A percentile compares a stretch with the other conserved stretches of the same genome.
These are phyloP conservation scores for Altica lythri DNA, from an alignment of 2,888 invertebrate species.

Conservation along the genomic window DNA sequence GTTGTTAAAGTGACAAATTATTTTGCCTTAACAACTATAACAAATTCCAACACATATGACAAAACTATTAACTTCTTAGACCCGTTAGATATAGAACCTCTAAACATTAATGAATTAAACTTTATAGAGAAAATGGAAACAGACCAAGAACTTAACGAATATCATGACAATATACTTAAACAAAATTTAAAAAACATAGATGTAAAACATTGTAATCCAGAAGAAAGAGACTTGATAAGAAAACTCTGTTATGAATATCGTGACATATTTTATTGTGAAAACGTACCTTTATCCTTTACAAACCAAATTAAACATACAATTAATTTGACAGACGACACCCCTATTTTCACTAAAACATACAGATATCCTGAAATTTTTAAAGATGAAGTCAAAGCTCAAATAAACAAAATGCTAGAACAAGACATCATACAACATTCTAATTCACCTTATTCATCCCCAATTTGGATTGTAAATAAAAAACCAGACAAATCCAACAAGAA, in stretches of 20 bases:
- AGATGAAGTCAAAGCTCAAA: slow-evolving; percentile 36
- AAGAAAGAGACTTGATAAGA: no score
- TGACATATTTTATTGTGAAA: slow-evolving; percentile 31
- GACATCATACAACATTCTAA: slow-evolving; percentile 30
- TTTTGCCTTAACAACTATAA: background rate
- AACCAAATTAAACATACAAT: slow-evolving; percentile 39
- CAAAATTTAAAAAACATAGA: no score
- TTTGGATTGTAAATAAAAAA: slow-evolving; percentile 38
- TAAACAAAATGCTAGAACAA: slow-evolving; percentile 31
- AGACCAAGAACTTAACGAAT: background rate
- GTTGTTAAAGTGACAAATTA: background rate
- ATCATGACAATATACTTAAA: background rate
- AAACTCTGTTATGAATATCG: no score
- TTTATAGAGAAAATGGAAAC: slow-evolving; percentile 2
- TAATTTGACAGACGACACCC: slow-evolving; percentile 25
- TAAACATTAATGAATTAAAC: background rate
- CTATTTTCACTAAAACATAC: slow-evolving; percentile 37
- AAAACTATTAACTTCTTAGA: background rate
- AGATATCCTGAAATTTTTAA: slow-evolving; percentile 41
- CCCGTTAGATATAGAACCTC: background rate
- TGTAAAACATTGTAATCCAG: no score
- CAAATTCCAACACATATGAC: background rate
- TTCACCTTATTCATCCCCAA: slow-evolving; percentile 30
- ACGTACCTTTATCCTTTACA: slow-evolving; percentile 27
- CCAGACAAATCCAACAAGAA: slow-evolving; percentile 28